Percentiles rank a stretch among this genome's conserved stretches.
Conservation (phyloP, 92 coral and sea anemone genomes). For the Phymanthus crucifer region DNA sequence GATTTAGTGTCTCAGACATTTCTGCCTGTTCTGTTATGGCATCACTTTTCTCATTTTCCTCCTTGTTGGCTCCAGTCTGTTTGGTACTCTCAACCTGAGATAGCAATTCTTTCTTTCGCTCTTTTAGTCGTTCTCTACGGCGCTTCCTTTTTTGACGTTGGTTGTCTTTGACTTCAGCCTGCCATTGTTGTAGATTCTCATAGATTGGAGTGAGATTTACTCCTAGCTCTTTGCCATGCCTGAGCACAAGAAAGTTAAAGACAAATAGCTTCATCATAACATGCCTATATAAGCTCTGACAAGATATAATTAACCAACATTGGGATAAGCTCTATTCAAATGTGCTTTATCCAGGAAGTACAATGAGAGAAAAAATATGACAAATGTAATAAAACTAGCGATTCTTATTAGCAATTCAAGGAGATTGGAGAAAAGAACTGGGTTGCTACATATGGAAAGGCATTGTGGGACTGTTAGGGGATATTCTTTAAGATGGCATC, state of each 20-base stretch:
- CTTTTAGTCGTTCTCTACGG: slow-evolving; percentile 24
- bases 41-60: background rate
- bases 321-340: too few relatives aligned
- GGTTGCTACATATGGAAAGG: too few relatives aligned
- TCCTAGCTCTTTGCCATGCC: slow-evolving; percentile 33
- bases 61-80: background rate
- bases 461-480: too few relatives aligned
- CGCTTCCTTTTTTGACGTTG: slow-evolving; percentile 23
- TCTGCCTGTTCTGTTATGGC: background rate
- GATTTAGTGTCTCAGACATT: background rate
- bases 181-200: slow-evolving; percentile 18
- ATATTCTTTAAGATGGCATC: too few relatives aligned
- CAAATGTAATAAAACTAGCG: too few relatives aligned
- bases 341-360: too few relatives aligned
- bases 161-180: slow-evolving; percentile 21
- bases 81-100: background rate
- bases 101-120: slow-evolving; percentile 16
- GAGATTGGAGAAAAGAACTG: too few relatives aligned
- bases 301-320: background rate
- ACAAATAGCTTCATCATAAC: too few relatives aligned
- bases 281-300: background rate
- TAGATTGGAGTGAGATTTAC: slow-evolving; percentile 29
- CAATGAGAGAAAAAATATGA: too few relatives aligned
- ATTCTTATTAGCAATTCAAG: too few relatives aligned
- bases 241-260: background rate